Evolutionary conservation across 2,888 invertebrate species (phyloP).

Genomic region (Salpingus planirostris): DNA sequence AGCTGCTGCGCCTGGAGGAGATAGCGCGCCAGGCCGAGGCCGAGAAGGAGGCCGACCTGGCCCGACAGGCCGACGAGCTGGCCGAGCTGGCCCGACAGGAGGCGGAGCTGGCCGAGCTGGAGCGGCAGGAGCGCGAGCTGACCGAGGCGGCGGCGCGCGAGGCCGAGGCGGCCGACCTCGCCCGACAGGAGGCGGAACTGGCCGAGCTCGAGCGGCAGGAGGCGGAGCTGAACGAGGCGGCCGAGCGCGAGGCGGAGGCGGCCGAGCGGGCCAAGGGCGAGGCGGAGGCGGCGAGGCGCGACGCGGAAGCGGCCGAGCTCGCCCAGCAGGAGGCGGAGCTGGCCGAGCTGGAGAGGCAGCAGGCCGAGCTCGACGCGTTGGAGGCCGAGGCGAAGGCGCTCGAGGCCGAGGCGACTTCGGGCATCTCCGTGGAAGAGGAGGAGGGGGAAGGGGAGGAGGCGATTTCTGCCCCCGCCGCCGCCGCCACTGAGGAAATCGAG

Average conservation of each 20-base stretch:
- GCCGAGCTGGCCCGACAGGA: constrained; percentile 47
- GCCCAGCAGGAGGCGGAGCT: constrained; percentile 9
- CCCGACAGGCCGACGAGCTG: constrained; percentile 49
- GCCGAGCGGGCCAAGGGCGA: constrained; percentile 16
- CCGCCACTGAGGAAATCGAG: constrained; percentile 13
- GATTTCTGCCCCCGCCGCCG: constrained; percentile 2
- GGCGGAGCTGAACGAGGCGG: constrained; percentile 45
- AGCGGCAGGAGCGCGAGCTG: constrained; percentile 47
- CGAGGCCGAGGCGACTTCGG: constrained; percentile 24
- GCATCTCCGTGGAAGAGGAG: constrained; percentile 15
- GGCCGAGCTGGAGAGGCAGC: constrained; percentile 18
- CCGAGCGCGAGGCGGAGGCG: constrained; percentile 50
- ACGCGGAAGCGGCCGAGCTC: constrained; percentile 45
- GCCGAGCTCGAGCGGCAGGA: constrained; percentile 48
- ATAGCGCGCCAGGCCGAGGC: constrained; percentile 54
- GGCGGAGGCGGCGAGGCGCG: constrained; percentile 37
- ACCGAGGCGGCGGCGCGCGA: constrained; percentile 41
- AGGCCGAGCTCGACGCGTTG: constrained; percentile 20
- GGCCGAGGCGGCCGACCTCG: constrained; percentile 46
- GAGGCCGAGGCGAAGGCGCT: constrained; percentile 24
- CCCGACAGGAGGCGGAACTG: constrained; percentile 53
- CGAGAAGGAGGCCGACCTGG: constrained; percentile 57
- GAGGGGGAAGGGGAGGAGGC: constrained; percentile 8
- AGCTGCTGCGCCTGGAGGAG: constrained; percentile 49
- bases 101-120: constrained; percentile 55